Conservation (phyloP, 1,140 invertebrate genomes). For the Magallana gigas region DNA sequence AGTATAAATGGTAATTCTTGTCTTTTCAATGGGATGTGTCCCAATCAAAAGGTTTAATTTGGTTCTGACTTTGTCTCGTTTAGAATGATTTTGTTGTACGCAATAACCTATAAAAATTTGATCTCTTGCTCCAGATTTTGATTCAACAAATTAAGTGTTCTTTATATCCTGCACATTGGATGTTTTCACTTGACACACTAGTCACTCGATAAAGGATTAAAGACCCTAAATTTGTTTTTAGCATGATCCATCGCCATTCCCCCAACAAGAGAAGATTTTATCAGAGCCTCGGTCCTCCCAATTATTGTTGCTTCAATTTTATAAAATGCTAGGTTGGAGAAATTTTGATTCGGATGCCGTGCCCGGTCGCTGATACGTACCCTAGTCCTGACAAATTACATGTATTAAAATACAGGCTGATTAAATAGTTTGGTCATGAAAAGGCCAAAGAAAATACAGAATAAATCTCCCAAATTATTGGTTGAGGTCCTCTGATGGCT, state of each 20-base stretch:
- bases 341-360: conserved; percentile 28
- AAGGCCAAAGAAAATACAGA: conserved; percentile 33
- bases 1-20: neutral
- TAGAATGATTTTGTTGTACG: neutral
- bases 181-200: conserved; percentile 30
- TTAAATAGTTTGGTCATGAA: conserved; percentile 44
- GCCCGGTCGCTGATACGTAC: conserved; percentile 1
- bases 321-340: conserved; percentile 43
- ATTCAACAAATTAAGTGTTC: conserved; percentile 19
- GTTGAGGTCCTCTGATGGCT: conserved; percentile 47
- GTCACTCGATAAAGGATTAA: conserved; percentile 28
- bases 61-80: neutral
- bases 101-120: conserved; percentile 37
- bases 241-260: conserved; percentile 32
- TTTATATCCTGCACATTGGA: conserved; percentile 18
- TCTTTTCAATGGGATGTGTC: too few species aligned
- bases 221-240: conserved; percentile 36
- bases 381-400: conserved; percentile 40
- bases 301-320: conserved; percentile 38
- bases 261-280: neutral
- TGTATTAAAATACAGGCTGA: conserved; percentile 38
- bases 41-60: neutral
- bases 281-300: conserved; percentile 5
- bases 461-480: conserved; percentile 53
- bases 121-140: conserved; percentile 14